Percentiles rank a stretch among this genome's conserved stretches.
These are phyloP conservation scores for Ceriagrion tenellum DNA, from an alignment of 2,888 invertebrate genomes.

Conservation along the genomic window DNA sequence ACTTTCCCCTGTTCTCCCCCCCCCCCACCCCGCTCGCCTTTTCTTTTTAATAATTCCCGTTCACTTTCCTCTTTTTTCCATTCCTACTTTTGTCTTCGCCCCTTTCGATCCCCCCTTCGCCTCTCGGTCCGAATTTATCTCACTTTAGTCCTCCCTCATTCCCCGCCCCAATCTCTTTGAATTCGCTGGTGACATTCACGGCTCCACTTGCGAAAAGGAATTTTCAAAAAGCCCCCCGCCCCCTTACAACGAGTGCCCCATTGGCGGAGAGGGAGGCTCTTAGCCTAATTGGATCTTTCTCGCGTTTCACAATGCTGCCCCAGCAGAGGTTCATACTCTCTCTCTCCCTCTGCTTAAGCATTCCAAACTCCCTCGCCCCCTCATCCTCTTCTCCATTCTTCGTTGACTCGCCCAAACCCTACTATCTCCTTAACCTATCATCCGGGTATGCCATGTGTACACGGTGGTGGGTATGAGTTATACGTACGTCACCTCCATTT, in stretches of 20 bases:
- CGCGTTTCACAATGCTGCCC: constrained; percentile 65
- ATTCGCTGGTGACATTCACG: constrained; percentile 63
- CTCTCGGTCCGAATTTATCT: constrained; percentile 42
- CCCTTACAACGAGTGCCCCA: background rate
- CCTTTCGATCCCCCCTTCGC: no score
- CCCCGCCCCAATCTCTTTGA: constrained; percentile 33
- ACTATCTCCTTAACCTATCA: no score
- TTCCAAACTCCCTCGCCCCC: background rate
- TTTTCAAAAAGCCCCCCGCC: constrained; percentile 34
- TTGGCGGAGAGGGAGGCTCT: constrained; percentile 38
- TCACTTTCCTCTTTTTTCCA: background rate
- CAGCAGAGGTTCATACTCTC: constrained; percentile 52
- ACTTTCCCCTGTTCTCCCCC: background rate
- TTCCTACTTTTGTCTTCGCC: background rate
- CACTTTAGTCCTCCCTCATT: constrained; percentile 17
- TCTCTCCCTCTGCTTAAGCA: background rate
- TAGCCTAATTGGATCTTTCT: constrained; percentile 63
- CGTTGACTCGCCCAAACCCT: background rate
- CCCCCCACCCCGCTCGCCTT: background rate
- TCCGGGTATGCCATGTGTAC: no score
- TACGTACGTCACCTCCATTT: no score
- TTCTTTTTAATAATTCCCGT: background rate
- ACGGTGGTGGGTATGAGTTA: no score
- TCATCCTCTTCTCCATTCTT: background rate
- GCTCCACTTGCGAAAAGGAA: constrained; percentile 50